Conservation (phyloP, 1,140 invertebrate genomes). For the Varroa destructor region DNA sequence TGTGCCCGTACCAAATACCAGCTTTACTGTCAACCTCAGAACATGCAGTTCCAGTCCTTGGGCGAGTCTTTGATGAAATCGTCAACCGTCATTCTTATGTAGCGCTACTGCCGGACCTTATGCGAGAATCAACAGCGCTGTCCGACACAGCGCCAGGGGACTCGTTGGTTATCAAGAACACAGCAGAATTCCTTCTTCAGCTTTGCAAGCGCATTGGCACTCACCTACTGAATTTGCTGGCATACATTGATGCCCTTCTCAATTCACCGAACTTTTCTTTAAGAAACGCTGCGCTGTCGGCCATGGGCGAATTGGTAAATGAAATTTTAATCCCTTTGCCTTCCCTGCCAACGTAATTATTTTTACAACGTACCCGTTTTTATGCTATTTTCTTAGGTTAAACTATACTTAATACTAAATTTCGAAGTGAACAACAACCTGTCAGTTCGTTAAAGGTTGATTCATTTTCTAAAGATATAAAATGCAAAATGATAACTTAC, state of each 20-base stretch:
- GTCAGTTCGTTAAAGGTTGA: too few relatives aligned
- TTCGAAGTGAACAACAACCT: too few relatives aligned
- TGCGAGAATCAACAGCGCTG: slow-evolving; percentile 16
- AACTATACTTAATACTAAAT: too few relatives aligned
- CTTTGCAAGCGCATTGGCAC: not conserved
- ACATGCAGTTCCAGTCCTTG: slow-evolving; percentile 2
- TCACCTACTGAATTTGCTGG: not conserved
- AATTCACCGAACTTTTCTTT: slow-evolving; percentile 14
- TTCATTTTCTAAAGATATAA: too few relatives aligned
- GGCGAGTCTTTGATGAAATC: slow-evolving; percentile 11
- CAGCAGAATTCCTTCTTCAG: not conserved
- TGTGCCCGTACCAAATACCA: slow-evolving; percentile 20
- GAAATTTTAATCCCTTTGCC: not conserved
- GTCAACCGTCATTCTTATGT: slow-evolving; percentile 5
- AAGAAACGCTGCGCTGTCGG: slow-evolving; percentile 3
- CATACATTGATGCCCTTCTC: slow-evolving; percentile 14
- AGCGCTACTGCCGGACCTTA: slow-evolving; percentile 2
- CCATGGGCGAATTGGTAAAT: slow-evolving; percentile 22
- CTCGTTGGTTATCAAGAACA: slow-evolving; percentile 12
- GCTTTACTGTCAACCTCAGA: slow-evolving; percentile 8
- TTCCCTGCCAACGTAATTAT: too few relatives aligned
- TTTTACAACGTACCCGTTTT: too few relatives aligned
- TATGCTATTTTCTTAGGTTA: too few relatives aligned
- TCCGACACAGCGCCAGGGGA: not conserved
- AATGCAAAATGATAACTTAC: too few relatives aligned